phyloP scores from a whole-genome alignment of 2,797 vertebrate species.

The Dryobates pubescens region DNA sequence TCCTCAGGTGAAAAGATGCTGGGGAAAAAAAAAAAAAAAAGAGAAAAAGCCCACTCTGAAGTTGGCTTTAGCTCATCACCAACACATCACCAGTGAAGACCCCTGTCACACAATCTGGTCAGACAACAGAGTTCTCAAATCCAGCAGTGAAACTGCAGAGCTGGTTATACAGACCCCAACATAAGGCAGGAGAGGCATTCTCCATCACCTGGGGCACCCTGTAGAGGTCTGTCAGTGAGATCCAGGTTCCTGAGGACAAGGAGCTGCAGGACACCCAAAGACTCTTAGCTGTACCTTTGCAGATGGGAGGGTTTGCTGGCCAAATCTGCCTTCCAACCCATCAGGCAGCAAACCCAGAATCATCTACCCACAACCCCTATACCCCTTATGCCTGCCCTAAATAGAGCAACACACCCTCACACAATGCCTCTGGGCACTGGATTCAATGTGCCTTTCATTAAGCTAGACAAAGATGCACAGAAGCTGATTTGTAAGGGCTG shows the following conservation, averaged over 20 bases:
- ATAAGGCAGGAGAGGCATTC: not conserved
- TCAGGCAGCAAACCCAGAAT: not conserved
- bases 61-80: not conserved
- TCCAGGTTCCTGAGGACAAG: not conserved
- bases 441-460: conserved; percentile 62
- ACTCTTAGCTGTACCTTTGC: not conserved
- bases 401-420: not conserved
- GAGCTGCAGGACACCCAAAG: not conserved
- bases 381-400: not conserved
- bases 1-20: not conserved
- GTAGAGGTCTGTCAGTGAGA: not conserved
- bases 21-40: not conserved
- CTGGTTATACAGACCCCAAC: not conserved
- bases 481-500: conserved; percentile 53
- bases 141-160: not conserved
- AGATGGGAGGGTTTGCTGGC: not conserved
- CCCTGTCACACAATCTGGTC: not conserved
- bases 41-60: not conserved
- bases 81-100: not conserved
- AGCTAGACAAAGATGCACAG: conserved; percentile 46
- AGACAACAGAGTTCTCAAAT: not conserved
- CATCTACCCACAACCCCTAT: not conserved
- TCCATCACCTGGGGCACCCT: not conserved
- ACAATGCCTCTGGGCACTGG: not conserved
- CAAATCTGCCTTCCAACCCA: not conserved